Base-by-base conservation (phyloP, 2,888 invertebrate species). In the Minunthozetes semirufus region DNA sequence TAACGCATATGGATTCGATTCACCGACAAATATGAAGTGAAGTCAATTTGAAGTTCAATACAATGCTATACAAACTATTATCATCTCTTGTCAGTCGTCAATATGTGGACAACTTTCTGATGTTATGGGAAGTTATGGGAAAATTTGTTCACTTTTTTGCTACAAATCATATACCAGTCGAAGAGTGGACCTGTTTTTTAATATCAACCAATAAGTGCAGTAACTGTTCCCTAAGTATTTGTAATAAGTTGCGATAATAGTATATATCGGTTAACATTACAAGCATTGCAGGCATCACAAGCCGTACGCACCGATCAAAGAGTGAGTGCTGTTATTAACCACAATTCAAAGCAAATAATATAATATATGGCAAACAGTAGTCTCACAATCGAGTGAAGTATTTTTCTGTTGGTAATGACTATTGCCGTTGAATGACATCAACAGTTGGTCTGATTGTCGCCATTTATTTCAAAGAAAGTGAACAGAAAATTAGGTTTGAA, bases 401-500 rank as follows among this genome's bases (percentile, higher is more conserved):
- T 59, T 66, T 59, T 66, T 33, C 63, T 66, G 29, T 29, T 19
- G 25, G n/a, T 66, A 66, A 70, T 48, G 46, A 70, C 42, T 70
- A 48, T 48, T 48, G 70, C 70, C 48, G 17, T 38, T 48, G 9
- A 70, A 70, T 48, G 70, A 70, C 70, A 70, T 46, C 70, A 70
- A 70, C 70, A 70, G 70, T 70, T 70, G 70, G 46, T 70, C 46
- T 70, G 48, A 70, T 70, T 70, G 19, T 70, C 48, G 70, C 70
- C 15, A 70, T 70, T 70, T 48, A 70, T 42, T 70, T 19, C 25
- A 70, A 70, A 70, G 63, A 66, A 19, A 66, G 19, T 17, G 63
- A 38, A 46, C 27, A 63, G 38, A 17, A 33, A 38, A 63, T 68
- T 38, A 42, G 68, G 68, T 42, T 68, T 68, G 61, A 61, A 66